These are phyloP conservation scores for Anorthoa munda DNA, from an alignment of 2,888 invertebrate species.

Conservation along the genomic window DNA sequence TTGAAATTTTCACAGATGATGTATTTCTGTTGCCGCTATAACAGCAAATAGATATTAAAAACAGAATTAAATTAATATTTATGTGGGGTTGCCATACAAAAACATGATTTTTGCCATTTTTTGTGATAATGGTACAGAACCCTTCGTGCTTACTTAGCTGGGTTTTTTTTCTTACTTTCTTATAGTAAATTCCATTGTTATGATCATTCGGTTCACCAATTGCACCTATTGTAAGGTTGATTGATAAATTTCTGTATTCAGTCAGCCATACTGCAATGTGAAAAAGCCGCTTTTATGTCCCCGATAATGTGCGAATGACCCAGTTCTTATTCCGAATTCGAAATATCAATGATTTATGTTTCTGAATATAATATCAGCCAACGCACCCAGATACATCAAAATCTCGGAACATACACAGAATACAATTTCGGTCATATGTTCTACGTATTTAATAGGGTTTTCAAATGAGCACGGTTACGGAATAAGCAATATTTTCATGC, in stretches of 20 bases:
- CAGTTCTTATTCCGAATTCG: not conserved
- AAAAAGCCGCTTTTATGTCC: not conserved
- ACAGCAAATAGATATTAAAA: too few relatives aligned
- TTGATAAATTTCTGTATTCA: not conserved
- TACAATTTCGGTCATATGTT: conserved; percentile 41
- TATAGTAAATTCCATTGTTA: too few relatives aligned
- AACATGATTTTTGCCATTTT: too few relatives aligned
- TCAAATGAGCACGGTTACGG: conserved; percentile 68
- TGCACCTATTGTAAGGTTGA: not conserved
- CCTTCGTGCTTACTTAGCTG: too few relatives aligned
- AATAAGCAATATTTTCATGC: conserved; percentile 72
- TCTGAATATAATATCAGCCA: not conserved
- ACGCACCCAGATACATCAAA: conserved; percentile 15
- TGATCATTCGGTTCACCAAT: not conserved
- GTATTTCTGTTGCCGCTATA: too few relatives aligned
- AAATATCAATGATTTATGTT: not conserved
- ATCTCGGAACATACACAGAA: conserved; percentile 23
- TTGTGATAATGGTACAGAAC: too few relatives aligned
- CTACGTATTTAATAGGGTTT: conserved; percentile 46
- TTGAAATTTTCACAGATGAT: too few relatives aligned
- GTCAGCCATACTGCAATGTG: not conserved
- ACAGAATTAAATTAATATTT: too few relatives aligned
- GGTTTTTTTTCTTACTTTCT: too few relatives aligned
- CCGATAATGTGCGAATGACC: not conserved
- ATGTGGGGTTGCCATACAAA: too few relatives aligned